Evolutionary conservation across 2,113 vertebrate species (phyloP).

Genomic region (Bubo bubo): DNA sequence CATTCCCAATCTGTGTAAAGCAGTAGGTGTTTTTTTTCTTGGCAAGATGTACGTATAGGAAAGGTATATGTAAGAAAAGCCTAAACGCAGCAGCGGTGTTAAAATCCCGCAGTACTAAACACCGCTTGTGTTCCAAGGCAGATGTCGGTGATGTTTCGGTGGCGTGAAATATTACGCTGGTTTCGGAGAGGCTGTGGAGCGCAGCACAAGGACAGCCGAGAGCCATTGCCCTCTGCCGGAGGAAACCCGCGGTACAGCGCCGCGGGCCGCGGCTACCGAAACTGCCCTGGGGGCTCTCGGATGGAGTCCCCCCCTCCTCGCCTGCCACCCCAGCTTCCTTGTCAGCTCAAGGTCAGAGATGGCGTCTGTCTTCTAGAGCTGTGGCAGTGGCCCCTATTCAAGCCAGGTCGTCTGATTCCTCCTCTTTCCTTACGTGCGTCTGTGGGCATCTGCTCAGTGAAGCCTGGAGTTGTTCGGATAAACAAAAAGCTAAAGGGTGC

Average conservation of each 20-base stretch:
- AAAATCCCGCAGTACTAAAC: accelerated
- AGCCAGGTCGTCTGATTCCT: neutral
- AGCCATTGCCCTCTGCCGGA: neutral
- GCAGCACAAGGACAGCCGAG: neutral
- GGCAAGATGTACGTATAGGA: accelerated
- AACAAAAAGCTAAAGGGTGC: neutral
- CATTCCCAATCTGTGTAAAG: neutral
- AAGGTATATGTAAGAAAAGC: accelerated
- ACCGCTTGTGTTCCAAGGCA: neutral
- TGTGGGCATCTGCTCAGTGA: neutral
- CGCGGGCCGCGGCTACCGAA: neutral
- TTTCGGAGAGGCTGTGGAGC: neutral
- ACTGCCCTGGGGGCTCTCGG: neutral
- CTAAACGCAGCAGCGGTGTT: neutral
- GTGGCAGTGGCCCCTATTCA: neutral
- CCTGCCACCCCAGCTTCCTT: neutral
- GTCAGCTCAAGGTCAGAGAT: neutral
- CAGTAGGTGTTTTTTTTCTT: neutral
- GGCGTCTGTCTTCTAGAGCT: neutral
- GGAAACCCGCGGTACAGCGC: neutral
- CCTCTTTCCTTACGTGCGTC: neutral
- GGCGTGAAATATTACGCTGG: accelerated
- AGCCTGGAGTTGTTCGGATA: neutral
- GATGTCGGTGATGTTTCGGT: neutral
- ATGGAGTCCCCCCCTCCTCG: neutral